These are phyloP conservation scores for Peromyscus melanophrys DNA, from an alignment of 2,797 vertebrate species.

Conservation along the genomic window DNA sequence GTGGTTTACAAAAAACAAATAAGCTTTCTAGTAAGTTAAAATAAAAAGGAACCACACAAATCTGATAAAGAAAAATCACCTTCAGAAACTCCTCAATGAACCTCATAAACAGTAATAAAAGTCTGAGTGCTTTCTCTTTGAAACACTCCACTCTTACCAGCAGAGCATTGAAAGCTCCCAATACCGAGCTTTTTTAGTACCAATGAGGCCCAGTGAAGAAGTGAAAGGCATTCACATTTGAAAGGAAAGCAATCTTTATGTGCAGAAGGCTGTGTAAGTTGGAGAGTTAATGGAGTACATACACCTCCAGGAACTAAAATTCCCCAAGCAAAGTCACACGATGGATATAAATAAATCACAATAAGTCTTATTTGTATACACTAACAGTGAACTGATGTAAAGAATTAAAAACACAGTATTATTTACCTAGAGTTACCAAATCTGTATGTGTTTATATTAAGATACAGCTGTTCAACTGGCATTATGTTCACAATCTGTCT, in stretches of 20 bases:
- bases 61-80: neutral
- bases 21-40: neutral
- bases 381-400: neutral
- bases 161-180: neutral
- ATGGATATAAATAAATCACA: neutral
- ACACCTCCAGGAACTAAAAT: neutral
- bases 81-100: neutral
- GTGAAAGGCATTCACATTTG: neutral
- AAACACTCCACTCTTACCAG: neutral
- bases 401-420: neutral
- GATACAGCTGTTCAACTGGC: neutral
- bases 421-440: neutral
- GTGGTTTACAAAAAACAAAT: neutral
- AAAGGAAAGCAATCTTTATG: neutral
- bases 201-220: neutral
- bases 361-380: neutral
- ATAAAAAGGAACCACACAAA: neutral
- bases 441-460: too few species aligned
- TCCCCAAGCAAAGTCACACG: neutral
- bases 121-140: neutral
- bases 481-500: neutral
- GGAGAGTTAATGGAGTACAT: neutral
- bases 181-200: neutral
- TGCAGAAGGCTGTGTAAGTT: neutral
- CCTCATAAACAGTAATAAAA: neutral